A percentile compares a stretch with the other conserved stretches of the same genome.
phyloP scores from a whole-genome alignment of 2,888 invertebrate species.

The Amphipoea oculea region DNA sequence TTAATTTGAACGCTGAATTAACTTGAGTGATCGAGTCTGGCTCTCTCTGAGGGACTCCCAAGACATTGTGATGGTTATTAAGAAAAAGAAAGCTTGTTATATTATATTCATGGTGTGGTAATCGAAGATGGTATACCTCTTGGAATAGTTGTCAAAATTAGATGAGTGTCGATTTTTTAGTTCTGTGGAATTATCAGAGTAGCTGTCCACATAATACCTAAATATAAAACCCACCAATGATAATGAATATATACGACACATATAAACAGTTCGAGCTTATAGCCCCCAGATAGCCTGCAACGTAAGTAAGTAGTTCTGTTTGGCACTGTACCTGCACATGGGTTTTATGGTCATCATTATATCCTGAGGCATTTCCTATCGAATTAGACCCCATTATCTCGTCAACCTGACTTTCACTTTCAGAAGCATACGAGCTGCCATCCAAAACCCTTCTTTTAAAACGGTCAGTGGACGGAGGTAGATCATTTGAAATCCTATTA shows the following conservation, averaged over 20 bases:
- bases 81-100: slow-evolving; percentile 26
- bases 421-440: slow-evolving; percentile 37
- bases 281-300: neutral
- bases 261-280: neutral
- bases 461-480: slow-evolving; percentile 17
- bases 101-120: neutral
- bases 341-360: neutral
- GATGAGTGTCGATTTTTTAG: neutral
- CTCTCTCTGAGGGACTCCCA: slow-evolving; percentile 34
- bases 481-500: slow-evolving; percentile 41
- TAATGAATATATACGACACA: neutral
- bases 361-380: slow-evolving; percentile 22
- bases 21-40: slow-evolving; percentile 47
- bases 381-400: slow-evolving; percentile 17
- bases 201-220: too few species aligned
- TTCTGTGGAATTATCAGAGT: neutral
- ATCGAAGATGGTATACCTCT: neutral
- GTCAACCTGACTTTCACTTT: slow-evolving; percentile 25
- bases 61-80: slow-evolving; percentile 19
- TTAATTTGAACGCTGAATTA: slow-evolving; percentile 55
- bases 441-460: neutral
- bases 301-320: too few species aligned
- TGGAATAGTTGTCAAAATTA: neutral
- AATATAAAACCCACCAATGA: neutral
- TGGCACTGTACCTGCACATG: neutral